A percentile compares a stretch with the other conserved stretches of the same genome.
Evolutionary conservation across 2,797 vertebrate species (phyloP).

Genomic region (Tokudaia muenninki): DNA sequence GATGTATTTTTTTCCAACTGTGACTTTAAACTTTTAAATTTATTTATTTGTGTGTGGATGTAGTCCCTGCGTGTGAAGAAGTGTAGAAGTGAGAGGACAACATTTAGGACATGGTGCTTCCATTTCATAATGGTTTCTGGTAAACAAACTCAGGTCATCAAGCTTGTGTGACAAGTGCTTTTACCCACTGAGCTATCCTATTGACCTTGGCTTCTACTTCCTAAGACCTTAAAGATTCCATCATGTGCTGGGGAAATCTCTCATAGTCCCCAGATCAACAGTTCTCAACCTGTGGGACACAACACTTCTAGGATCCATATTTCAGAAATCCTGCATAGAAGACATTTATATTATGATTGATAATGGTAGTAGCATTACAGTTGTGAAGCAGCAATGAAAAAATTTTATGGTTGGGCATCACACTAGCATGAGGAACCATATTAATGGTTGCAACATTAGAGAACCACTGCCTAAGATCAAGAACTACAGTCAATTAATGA

Average conservation of each 20-base stretch:
- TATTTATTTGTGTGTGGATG: background rate
- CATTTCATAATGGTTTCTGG: background rate
- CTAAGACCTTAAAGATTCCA: background rate
- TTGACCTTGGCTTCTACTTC: background rate
- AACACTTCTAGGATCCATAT: fast-evolving
- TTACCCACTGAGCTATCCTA: too few species aligned
- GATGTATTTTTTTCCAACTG: background rate
- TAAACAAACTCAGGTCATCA: background rate
- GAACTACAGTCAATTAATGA: too few species aligned
- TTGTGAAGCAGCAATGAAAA: background rate
- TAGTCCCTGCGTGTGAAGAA: too few species aligned
- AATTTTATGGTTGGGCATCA: background rate
- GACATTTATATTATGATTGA: background rate
- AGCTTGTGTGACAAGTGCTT: background rate
- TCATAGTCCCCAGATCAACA: background rate
- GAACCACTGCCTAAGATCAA: background rate
- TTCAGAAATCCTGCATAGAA: background rate
- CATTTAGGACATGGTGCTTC: background rate
- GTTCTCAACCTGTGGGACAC: background rate
- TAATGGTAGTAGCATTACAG: background rate
- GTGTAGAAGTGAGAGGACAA: background rate
- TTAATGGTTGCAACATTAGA: background rate
- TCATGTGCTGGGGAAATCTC: background rate
- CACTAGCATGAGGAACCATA: background rate
- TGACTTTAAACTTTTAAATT: background rate